Evolutionary conservation across 2,113 vertebrate genomes (phyloP).

Genomic region (Ctenomys sociabilis): DNA sequence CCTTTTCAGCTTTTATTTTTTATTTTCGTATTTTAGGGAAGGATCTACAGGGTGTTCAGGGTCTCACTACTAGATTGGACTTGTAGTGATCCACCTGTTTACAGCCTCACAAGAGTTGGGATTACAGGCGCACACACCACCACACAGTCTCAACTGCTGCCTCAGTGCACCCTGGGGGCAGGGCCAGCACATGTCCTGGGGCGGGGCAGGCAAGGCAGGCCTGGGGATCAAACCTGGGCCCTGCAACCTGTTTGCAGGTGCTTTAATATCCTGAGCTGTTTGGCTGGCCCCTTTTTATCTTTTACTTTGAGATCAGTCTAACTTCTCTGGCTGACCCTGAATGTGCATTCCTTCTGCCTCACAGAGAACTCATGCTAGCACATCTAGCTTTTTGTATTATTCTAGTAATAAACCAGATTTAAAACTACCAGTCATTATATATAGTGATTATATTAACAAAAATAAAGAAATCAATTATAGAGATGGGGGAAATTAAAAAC

Average conservation of each 20-base stretch:
- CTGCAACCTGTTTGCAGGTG: too few relatives aligned
- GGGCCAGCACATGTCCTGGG: too few relatives aligned
- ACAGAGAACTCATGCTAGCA: not conserved
- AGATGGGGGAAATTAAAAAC: not conserved
- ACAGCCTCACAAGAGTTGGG: too few relatives aligned
- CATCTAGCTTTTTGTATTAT: not conserved
- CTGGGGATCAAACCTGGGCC: too few relatives aligned
- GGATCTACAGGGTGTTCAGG: too few relatives aligned
- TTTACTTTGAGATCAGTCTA: not conserved
- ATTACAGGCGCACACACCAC: too few relatives aligned
- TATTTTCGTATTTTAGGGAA: too few relatives aligned
- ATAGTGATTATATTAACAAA: not conserved
- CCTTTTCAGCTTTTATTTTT: not conserved
- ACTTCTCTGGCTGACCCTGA: not conserved
- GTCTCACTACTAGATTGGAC: too few relatives aligned
- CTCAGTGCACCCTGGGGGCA: too few relatives aligned
- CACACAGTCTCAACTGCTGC: too few relatives aligned
- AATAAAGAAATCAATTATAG: constrained; percentile 1
- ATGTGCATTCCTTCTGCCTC: not conserved
- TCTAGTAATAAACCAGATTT: constrained; percentile 19
- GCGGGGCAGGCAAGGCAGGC: too few relatives aligned
- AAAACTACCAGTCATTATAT: constrained; percentile 6
- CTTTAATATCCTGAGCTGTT: not conserved
- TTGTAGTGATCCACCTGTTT: too few relatives aligned
- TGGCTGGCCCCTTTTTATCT: not conserved